Evolutionary conservation across 2,113 vertebrate species (phyloP).

Genomic region (Pagrus major): DNA sequence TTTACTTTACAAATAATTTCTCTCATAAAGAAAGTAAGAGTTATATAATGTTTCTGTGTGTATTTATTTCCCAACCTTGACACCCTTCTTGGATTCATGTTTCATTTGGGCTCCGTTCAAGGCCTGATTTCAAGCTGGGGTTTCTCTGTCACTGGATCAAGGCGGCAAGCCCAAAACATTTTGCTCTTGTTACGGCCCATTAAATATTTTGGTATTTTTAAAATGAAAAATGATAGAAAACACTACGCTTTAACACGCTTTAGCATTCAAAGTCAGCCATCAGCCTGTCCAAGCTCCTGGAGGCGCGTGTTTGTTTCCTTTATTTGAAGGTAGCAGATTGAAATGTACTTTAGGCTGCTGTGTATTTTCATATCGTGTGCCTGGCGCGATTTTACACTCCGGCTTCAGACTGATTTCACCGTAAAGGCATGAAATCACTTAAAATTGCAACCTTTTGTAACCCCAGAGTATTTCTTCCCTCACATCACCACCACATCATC

Average conservation of each 20-base stretch:
- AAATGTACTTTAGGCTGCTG: conserved; percentile 41
- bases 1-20: conserved; percentile 11
- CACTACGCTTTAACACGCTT: neutral
- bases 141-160: conserved; percentile 44
- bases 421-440: conserved; percentile 55
- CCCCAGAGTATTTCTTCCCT: conserved; percentile 29
- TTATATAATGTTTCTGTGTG: conserved; percentile 26
- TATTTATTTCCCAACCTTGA: conserved; percentile 62
- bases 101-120: conserved; percentile 44
- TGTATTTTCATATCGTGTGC: conserved; percentile 51
- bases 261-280: neutral
- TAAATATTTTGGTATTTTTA: conserved; percentile 34
- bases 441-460: conserved; percentile 51
- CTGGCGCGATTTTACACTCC: conserved; percentile 37
- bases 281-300: neutral
- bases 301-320: conserved; percentile 29
- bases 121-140: conserved; percentile 39
- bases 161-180: conserved; percentile 38
- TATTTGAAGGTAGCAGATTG: conserved; percentile 14
- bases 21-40: conserved; percentile 14
- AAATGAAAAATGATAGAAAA: conserved; percentile 36
- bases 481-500: conserved; percentile 18
- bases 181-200: conserved; percentile 27
- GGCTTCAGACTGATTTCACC: conserved; percentile 43
- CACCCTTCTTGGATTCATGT: conserved; percentile 45